These are phyloP conservation scores for Chlorops oryzae DNA, from an alignment of 1,140 invertebrate genomes.

Conservation along the genomic window DNA sequence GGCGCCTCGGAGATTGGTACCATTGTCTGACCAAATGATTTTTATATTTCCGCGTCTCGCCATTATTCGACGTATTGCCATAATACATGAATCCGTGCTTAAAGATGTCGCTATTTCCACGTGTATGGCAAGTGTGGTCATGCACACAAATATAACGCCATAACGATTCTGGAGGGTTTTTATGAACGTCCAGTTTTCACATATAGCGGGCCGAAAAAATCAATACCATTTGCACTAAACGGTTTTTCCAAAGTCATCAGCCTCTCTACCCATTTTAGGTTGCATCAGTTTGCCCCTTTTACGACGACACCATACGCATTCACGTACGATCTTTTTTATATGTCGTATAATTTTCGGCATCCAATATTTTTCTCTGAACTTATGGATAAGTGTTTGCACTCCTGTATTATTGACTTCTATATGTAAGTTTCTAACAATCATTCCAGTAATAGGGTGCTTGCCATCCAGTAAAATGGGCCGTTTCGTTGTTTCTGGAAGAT, in stretches of 20 bases:
- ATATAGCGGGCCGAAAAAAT: too few relatives aligned
- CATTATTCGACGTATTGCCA: conserved; percentile 44
- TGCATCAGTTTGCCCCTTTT: background rate
- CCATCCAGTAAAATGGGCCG: background rate
- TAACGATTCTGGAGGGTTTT: too few relatives aligned
- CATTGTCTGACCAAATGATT: conserved; percentile 23
- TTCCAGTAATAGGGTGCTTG: background rate
- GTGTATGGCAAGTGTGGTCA: too few relatives aligned
- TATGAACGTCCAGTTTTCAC: too few relatives aligned
- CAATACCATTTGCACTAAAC: background rate
- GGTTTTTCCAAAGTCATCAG: background rate
- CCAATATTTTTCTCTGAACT: background rate
- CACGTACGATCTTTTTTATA: background rate
- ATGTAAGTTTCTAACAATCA: background rate
- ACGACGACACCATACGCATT: background rate
- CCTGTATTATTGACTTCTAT: background rate
- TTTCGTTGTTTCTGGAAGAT: too few relatives aligned
- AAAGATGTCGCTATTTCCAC: too few relatives aligned
- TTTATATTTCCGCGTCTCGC: conserved; percentile 30
- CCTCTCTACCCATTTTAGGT: conserved; percentile 1
- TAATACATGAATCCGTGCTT: too few relatives aligned
- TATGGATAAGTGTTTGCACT: background rate
- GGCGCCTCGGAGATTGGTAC: background rate
- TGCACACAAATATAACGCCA: too few relatives aligned
- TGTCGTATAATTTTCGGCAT: background rate